Evolutionary conservation across 2,113 vertebrate species (phyloP).

Genomic region (Pelodiscus sinensis): DNA sequence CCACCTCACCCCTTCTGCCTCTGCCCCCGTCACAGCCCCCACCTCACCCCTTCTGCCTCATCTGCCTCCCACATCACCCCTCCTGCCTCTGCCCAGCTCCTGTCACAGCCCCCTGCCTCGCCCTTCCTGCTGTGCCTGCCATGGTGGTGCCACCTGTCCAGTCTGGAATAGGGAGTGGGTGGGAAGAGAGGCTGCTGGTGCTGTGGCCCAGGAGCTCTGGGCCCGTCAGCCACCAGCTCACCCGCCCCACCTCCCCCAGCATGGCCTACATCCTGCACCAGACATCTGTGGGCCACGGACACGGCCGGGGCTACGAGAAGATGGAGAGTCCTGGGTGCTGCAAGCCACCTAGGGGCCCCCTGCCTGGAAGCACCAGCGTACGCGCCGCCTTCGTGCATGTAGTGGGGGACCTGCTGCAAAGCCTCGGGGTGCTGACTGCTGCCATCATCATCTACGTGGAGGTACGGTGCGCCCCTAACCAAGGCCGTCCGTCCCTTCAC

Average conservation of each 20-base stretch:
- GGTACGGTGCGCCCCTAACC: conserved; percentile 72
- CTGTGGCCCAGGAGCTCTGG: background rate
- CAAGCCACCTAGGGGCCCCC: conserved; percentile 57
- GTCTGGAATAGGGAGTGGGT: background rate
- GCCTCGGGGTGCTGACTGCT: conserved; percentile 91
- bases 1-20: background rate
- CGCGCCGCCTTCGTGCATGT: conserved; percentile 95
- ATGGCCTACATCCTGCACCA: conserved; percentile 98
- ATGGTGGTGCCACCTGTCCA: background rate
- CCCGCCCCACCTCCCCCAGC: conserved; percentile 70
- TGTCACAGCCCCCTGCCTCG: background rate
- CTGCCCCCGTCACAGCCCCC: too few relatives aligned
- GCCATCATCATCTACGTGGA: conserved; percentile 95
- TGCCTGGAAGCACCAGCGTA: conserved; percentile 90
- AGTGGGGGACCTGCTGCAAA: conserved; percentile 95
- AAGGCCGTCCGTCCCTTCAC: background rate
- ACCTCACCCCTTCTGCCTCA: accelerated
- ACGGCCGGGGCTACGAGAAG: conserved; percentile 83
- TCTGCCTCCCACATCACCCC: background rate
- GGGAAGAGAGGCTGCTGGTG: background rate
- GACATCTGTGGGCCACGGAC: conserved; percentile 83
- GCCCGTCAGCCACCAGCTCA: background rate
- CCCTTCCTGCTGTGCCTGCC: background rate
- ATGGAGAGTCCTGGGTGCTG: conserved; percentile 80
- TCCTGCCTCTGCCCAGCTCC: accelerated